phyloP scores from a whole-genome alignment of 2,113 vertebrate genomes.

The crab-eating macaque (Macaca fascicularis) region DNA sequence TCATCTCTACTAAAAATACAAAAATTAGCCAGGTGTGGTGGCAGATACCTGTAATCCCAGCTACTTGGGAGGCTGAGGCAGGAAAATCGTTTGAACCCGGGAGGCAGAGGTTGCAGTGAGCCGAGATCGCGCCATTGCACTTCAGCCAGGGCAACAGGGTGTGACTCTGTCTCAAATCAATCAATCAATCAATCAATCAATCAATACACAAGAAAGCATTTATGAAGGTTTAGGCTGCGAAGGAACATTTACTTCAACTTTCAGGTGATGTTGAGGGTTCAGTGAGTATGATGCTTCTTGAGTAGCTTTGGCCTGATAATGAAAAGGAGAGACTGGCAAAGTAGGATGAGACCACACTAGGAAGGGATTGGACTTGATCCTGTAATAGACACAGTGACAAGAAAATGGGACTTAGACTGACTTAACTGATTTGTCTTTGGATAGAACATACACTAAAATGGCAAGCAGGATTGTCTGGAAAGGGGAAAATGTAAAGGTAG shows the following conservation, averaged over 20 bases:
- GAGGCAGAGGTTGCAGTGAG: no score
- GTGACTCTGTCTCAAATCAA: no score
- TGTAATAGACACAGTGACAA: neutral
- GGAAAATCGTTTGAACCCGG: no score
- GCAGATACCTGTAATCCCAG: no score
- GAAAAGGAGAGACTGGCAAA: neutral
- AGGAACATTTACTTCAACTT: neutral
- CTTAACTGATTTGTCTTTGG: slow-evolving; percentile 36
- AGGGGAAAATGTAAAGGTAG: neutral
- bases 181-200: no score
- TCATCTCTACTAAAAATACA: no score
- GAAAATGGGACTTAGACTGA: neutral
- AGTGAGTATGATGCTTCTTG: neutral
- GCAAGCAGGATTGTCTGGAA: neutral
- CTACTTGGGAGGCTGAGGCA: no score
- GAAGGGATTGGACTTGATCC: slow-evolving; percentile 1
- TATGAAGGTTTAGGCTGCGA: slow-evolving; percentile 1
- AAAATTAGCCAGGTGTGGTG: no score
- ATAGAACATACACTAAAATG: neutral
- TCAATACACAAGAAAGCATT: slow-evolving; percentile 32
- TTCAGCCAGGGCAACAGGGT: no score
- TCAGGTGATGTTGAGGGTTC: neutral
- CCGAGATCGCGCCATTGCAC: no score
- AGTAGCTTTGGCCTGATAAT: neutral
- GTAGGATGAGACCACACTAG: neutral